Evolutionary conservation across 2,113 vertebrate genomes (phyloP), one percentile per base, ranked within the genome.

Genomic region (Galeopterus variegatus): DNA sequence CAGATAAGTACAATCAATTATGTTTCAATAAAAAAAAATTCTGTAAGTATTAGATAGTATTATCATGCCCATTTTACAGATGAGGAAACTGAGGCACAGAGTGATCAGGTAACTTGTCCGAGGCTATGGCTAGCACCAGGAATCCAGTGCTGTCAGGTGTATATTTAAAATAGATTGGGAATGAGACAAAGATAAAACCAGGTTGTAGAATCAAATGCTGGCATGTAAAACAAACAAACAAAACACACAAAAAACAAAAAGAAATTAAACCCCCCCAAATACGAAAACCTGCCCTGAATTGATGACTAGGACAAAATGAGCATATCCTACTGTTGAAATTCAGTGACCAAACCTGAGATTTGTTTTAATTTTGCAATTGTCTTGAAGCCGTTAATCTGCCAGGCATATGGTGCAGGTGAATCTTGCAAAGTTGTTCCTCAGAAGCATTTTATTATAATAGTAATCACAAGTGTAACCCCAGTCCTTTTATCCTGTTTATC

Each of bases 231-330:
- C 95, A 97, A 73, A 88, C 52, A 58, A 12, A 52, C 33, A 41
- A n/a, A 41, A 33, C 21, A 80, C 65, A 52, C 28, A 67, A n/a
- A 84, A 31, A 21, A 50, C 45, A 13, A 84, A 33, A 67, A 18
- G 23, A 14, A 50, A 33, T 6, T 31, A 26, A 80, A 19, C 17
- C n/a, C 80, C 17, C n/a, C 80, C 7, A 41, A 41, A 79, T 28
- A 36, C 8, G 45, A 36, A 83, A 72, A 26, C n/a, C 73, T 98
- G 96, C 95, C 33, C 14, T 52, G 96, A 97, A 97, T 92, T 96
- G 95, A 97, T 94, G 97, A 82, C 93, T 94, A 94, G 94, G 95
- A 88, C 87, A 98, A 97, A 98, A 92, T 96, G 97, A 98, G 93
- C 96, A 86, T 82, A 73, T 36, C 31, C 54, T 48, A 90, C 70